Conservation (phyloP, 1,140 invertebrate genomes). For the Trichoplusia ni region DNA sequence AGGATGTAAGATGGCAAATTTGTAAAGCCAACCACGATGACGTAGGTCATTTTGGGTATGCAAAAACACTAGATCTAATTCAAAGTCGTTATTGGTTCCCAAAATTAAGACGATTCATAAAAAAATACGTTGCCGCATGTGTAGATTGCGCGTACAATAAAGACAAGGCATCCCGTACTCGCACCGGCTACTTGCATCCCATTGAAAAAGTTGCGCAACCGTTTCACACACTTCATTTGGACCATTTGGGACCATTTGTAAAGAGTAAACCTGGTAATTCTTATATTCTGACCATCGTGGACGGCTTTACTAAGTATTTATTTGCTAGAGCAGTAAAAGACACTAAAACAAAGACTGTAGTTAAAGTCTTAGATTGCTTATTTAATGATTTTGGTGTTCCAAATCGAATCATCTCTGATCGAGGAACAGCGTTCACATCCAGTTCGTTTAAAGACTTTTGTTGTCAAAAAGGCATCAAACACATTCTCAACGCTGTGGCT, state of each 20-base stretch:
- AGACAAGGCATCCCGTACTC: conserved; percentile 20
- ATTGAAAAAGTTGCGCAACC: conserved; percentile 35
- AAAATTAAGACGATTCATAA: conserved; percentile 39
- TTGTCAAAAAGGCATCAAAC: conserved; percentile 35
- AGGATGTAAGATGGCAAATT: conserved; percentile 34
- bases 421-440: conserved; percentile 40
- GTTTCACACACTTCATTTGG: conserved; percentile 42
- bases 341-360: conserved; percentile 37
- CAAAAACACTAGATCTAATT: conserved; percentile 43
- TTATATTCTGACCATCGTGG: conserved; percentile 40
- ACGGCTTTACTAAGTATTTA: conserved; percentile 43
- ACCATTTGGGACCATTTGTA: conserved; percentile 28
- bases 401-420: conserved; percentile 37
- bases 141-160: conserved; percentile 48
- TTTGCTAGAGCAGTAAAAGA: conserved; percentile 36
- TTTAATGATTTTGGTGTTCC: conserved; percentile 42
- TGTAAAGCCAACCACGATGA: conserved; percentile 43
- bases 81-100: conserved; percentile 45
- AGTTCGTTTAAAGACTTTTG: conserved; percentile 40
- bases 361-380: conserved; percentile 36
- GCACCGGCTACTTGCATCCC: conserved; percentile 35
- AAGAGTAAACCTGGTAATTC: conserved; percentile 32
- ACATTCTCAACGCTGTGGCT: conserved; percentile 43
- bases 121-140: conserved; percentile 45
- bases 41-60: conserved; percentile 37